Evolutionary conservation across 2,888 invertebrate genomes (phyloP).

Genomic region (Itoplectis maculator): DNA sequence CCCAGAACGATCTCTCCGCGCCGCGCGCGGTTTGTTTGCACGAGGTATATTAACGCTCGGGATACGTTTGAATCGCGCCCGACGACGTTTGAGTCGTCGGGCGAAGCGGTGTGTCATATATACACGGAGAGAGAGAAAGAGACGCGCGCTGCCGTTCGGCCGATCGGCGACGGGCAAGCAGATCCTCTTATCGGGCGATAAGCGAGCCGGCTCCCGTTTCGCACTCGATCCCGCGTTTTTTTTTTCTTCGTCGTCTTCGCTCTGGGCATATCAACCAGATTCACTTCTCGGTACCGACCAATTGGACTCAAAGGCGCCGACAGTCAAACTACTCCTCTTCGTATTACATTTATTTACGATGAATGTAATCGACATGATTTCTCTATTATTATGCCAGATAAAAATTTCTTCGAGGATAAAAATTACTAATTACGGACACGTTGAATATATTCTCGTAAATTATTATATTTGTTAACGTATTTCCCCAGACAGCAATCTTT

Average conservation of each 20-base stretch:
- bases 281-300: slow-evolving; percentile 58
- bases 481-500: no score
- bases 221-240: slow-evolving; percentile 40
- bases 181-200: slow-evolving; percentile 63
- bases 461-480: no score
- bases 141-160: slow-evolving; percentile 52
- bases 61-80: slow-evolving; percentile 35
- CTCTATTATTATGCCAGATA: not conserved
- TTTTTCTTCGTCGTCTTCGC: slow-evolving; percentile 8
- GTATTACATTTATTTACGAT: slow-evolving; percentile 17
- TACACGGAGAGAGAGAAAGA: slow-evolving; percentile 61
- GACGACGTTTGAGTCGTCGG: slow-evolving; percentile 56
- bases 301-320: slow-evolving; percentile 22
- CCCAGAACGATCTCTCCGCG: slow-evolving; percentile 65
- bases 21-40: slow-evolving; percentile 35
- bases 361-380: not conserved
- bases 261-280: slow-evolving; percentile 56
- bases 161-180: slow-evolving; percentile 53
- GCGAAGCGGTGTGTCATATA: slow-evolving; percentile 62
- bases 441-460: no score
- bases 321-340: slow-evolving; percentile 6
- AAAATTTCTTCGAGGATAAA: not conserved
- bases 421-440: no score
- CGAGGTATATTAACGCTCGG: slow-evolving; percentile 52
- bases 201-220: slow-evolving; percentile 66